Conservation (phyloP, 2,113 vertebrate genomes). For the Cacatua alba region DNA sequence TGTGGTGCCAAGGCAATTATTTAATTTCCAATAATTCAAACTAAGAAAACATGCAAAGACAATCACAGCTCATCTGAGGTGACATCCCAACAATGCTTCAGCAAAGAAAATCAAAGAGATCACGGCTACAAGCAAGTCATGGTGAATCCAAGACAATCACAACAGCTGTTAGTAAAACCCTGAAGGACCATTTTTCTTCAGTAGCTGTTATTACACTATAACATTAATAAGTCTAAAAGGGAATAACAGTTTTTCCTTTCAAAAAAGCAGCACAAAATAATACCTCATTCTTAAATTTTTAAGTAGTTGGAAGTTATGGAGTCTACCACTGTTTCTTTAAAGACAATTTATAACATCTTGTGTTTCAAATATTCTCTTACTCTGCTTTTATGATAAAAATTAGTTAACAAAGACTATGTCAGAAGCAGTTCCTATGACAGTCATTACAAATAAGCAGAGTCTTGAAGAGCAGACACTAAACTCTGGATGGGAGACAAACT, state of each 20-base stretch:
- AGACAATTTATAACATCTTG: background rate
- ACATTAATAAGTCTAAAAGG: background rate
- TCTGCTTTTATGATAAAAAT: background rate
- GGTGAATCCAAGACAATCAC: background rate
- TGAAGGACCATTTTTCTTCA: background rate
- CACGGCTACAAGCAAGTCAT: accelerated
- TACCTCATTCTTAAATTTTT: background rate
- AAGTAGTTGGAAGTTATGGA: background rate
- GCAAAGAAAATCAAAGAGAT: background rate
- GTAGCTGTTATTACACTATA: background rate
- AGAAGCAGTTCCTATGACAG: background rate
- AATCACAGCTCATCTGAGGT: background rate
- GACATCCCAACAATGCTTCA: background rate
- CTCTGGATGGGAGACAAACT: background rate
- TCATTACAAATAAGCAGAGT: background rate
- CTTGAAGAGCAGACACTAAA: background rate
- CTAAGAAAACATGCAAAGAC: background rate
- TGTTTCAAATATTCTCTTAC: background rate
- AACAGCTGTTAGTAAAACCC: background rate
- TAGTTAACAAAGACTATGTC: background rate
- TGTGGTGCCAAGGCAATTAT: background rate
- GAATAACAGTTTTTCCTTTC: background rate
- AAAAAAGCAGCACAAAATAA: background rate
- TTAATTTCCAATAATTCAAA: background rate
- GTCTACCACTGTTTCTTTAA: background rate